These are phyloP conservation scores for Caenorhabditis remanei DNA, from an alignment of 1,140 invertebrate genomes.

Conservation along the genomic window DNA sequence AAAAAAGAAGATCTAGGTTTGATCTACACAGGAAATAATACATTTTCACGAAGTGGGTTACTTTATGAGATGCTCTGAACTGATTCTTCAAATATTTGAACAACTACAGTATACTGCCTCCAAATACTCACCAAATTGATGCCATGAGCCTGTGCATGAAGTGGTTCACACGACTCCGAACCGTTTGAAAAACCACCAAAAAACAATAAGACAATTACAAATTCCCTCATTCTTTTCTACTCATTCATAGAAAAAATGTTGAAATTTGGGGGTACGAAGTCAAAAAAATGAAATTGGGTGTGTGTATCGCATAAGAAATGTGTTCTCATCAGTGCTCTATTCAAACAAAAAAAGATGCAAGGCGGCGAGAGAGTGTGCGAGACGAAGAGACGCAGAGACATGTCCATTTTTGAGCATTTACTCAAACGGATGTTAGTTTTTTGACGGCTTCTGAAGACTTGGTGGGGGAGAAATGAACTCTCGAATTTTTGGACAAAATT, in stretches of 20 bases:
- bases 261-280: conserved; percentile 22
- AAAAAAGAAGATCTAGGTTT: no score
- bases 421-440: not conserved
- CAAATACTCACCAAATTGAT: conserved; percentile 13
- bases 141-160: conserved; percentile 42
- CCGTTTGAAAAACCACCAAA: not conserved
- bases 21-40: no score
- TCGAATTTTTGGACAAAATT: no score
- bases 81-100: no score
- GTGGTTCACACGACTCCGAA: not conserved
- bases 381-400: conserved; percentile 36
- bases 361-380: not conserved
- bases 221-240: not conserved
- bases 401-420: conserved; percentile 56
- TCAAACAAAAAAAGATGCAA: conserved; percentile 55
- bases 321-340: conserved; percentile 36
- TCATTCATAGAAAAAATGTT: not conserved
- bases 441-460: not conserved
- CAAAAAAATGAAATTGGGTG: conserved; percentile 1
- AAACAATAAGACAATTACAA: not conserved
- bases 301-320: conserved; percentile 48
- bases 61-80: no score
- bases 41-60: no score
- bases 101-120: not conserved
- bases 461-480: no score